phyloP scores from a whole-genome alignment of 2,888 invertebrate genomes.

The Aleiodes alternator region DNA sequence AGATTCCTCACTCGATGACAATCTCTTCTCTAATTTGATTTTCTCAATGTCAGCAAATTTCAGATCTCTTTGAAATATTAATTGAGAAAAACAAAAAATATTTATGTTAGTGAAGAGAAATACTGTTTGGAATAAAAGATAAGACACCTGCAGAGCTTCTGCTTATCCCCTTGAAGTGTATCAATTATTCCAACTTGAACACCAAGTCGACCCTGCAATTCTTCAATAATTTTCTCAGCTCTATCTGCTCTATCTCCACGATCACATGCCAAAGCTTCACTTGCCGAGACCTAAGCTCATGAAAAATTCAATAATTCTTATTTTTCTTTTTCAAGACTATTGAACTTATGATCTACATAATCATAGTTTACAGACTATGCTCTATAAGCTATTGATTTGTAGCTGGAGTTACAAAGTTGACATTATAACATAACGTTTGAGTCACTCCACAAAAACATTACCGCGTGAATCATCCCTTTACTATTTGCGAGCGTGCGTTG shows the following conservation, averaged over 20 bases:
- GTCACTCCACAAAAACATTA: conserved; percentile 60
- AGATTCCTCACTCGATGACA: conserved; percentile 60
- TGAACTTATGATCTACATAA: conserved; percentile 29
- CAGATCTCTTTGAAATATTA: conserved; percentile 56
- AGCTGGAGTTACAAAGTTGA: conserved; percentile 38
- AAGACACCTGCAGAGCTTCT: conserved; percentile 58
- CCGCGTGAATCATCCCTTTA: conserved; percentile 62
- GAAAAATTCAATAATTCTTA: not conserved
- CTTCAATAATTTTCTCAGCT: conserved; percentile 61
- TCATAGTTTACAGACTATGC: conserved; percentile 16
- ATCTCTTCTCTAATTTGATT: conserved; percentile 58
- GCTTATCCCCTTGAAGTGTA: conserved; percentile 62
- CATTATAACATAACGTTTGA: conserved; percentile 66
- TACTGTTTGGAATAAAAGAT: not conserved
- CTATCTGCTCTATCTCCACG: conserved; percentile 58
- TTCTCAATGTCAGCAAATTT: conserved; percentile 61
- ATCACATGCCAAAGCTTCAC: conserved; percentile 61
- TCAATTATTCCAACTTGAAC: conserved; percentile 61
- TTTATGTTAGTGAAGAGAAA: not conserved
- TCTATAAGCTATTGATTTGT: conserved; percentile 49
- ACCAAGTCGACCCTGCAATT: conserved; percentile 61
- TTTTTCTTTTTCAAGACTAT: not conserved
- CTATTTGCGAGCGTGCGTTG: conserved; percentile 53
- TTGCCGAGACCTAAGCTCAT: conserved; percentile 57
- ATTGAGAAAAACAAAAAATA: not conserved